Base-by-base conservation (phyloP, 2,113 vertebrate species). In the Tragelaphus imberbis region DNA sequence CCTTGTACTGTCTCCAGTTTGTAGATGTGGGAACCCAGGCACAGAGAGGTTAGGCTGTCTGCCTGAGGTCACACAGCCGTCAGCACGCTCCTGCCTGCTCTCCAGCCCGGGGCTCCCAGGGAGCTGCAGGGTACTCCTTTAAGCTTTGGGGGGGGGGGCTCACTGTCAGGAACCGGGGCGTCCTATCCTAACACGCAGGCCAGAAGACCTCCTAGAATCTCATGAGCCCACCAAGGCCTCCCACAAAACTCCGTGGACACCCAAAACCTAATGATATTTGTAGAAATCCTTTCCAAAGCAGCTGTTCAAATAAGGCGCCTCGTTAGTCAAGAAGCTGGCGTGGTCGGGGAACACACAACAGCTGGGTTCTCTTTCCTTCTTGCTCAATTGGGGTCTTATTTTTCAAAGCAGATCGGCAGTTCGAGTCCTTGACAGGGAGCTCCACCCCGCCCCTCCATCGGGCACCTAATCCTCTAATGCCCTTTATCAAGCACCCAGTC, bases 401-500 rank as follows among this genome's bases (percentile, higher is more conserved):
- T 97, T 0, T 0, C 75, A 92, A 47, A 88, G 40, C 9, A 92
- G 97, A 95, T 47, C 6, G 68, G 4, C 27, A 4, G 61, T 53
- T 7, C 0, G 14, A 98, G 98, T 97, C 97, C 98, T 98, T 97
- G 97, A 97, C 97, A 23, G 0, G 94, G 85, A 33, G 75, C 88
- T 59, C 94, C 28, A 13, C 56, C 36, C 75, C 27, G 33, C 23
- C 36, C 4, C 71, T 88, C 92, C 95, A 77, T 58, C 80, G 55
- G 6, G 88, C 96, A 17, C 91, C 92, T 98, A 97, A 98, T 98
- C 98, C 98, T 97, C 96, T 1, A 0, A 85, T 86, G 95, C 98
- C 98, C 98, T 98, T 77, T 88, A 97, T 98, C 98, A 98, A 98
- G 97, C 3, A 96, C 95, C 81, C 97, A 88, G 98, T 93, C 97